Evolutionary conservation across 2,888 invertebrate genomes (phyloP).

Genomic region (Tenthredo mesomela): DNA sequence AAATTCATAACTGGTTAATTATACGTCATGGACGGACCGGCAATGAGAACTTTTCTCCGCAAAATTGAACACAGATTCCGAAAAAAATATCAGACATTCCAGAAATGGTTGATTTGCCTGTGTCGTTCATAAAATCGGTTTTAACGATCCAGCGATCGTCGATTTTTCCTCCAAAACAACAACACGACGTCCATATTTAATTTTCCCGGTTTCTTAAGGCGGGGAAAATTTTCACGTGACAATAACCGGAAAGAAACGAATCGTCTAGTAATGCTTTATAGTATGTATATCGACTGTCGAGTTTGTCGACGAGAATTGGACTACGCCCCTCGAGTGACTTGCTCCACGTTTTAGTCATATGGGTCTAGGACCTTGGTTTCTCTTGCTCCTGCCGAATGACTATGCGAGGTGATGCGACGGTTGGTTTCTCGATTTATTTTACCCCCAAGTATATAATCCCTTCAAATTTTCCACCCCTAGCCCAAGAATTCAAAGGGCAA

Average conservation of each 20-base stretch:
- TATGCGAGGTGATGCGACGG: conserved; percentile 13
- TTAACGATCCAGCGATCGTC: neutral
- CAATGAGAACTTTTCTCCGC: neutral
- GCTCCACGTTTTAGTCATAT: neutral
- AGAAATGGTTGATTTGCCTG: neutral
- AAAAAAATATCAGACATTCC: neutral
- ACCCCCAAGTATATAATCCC: neutral
- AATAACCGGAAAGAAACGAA: neutral
- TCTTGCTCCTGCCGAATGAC: conserved; percentile 25
- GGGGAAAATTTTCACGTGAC: neutral
- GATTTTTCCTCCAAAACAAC: neutral
- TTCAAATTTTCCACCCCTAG: neutral
- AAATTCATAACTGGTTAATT: neutral
- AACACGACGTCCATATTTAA: neutral
- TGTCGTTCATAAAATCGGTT: neutral
- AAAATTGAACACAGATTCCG: neutral
- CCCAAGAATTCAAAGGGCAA: neutral
- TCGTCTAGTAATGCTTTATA: neutral
- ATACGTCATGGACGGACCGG: neutral
- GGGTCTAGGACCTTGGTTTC: neutral
- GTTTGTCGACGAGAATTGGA: conserved; percentile 12
- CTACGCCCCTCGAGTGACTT: conserved; percentile 36
- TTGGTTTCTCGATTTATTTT: neutral
- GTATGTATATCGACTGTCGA: conserved; percentile 20
- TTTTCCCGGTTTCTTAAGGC: neutral